phyloP scores from a whole-genome alignment of 2,113 vertebrate genomes.

The Oostethus manadensis region DNA sequence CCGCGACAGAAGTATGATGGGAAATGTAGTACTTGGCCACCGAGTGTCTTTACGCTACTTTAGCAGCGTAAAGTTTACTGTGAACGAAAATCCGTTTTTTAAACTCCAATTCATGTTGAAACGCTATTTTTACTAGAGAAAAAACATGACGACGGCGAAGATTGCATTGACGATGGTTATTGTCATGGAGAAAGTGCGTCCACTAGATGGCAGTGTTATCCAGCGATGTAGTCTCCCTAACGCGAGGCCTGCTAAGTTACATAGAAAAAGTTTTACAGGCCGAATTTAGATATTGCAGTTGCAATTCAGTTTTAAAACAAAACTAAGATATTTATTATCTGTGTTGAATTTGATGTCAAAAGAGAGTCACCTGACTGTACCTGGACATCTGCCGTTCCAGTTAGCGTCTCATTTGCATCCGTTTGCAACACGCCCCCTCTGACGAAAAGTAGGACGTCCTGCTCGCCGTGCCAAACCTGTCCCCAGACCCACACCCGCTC shows the following conservation, averaged over 20 bases:
- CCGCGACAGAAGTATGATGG: too few species aligned
- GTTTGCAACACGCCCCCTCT: neutral
- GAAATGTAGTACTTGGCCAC: neutral
- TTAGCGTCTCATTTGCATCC: too few species aligned
- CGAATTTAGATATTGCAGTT: neutral
- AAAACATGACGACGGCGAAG: too few species aligned
- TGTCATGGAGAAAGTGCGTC: neutral
- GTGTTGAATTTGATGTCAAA: too few species aligned
- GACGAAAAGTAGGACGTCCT: conserved; percentile 5
- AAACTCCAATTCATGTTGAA: too few species aligned
- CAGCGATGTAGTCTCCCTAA: neutral
- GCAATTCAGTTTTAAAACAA: too few species aligned
- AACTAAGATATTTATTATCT: too few species aligned
- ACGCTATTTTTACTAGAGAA: neutral
- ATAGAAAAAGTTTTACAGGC: neutral
- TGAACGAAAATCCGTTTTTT: too few species aligned
- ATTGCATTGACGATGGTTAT: neutral
- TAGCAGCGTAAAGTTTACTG: too few species aligned
- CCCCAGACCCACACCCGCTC: neutral
- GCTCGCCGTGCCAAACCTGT: neutral
- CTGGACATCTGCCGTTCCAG: neutral
- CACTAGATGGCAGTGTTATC: conserved; percentile 46
- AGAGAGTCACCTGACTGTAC: neutral
- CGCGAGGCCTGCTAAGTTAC: neutral
- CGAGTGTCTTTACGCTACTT: too few species aligned